These are phyloP conservation scores for Botia almorhae DNA, from an alignment of 2,797 vertebrate species.

Conservation along the genomic window DNA sequence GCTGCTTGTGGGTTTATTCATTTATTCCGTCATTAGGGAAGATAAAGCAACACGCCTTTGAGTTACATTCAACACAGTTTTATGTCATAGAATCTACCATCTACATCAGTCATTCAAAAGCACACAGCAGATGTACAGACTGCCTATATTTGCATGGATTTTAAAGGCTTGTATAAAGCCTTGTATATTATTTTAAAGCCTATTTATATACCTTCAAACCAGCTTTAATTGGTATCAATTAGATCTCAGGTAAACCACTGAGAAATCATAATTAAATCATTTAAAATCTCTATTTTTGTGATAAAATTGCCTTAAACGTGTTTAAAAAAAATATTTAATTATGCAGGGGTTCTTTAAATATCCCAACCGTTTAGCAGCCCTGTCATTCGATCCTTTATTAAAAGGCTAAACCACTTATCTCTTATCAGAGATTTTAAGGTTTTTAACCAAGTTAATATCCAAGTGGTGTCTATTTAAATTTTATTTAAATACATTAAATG, in stretches of 20 bases:
- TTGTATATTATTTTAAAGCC: background rate
- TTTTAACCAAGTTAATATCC: background rate
- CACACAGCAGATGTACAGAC: background rate
- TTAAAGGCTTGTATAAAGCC: background rate
- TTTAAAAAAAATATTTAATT: background rate
- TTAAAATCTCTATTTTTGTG: too few relatives aligned
- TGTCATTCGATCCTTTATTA: background rate
- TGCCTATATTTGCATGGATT: background rate
- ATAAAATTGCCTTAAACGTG: too few relatives aligned
- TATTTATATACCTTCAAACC: background rate
- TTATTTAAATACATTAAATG: too few relatives aligned
- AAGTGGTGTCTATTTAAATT: background rate
- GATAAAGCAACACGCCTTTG: background rate
- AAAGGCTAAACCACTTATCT: background rate
- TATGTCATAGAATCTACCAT: background rate
- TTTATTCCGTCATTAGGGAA: background rate
- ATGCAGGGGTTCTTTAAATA: background rate
- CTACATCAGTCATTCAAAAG: background rate
- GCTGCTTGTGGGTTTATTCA: background rate
- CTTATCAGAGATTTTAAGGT: background rate
- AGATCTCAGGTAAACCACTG: background rate
- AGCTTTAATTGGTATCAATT: background rate
- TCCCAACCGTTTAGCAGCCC: background rate
- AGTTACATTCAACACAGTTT: background rate
- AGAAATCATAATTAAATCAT: too few relatives aligned